Percentiles rank a stretch among this genome's conserved stretches.
Conservation (phyloP, 2,888 invertebrate species). For the Notodonta ziczac region DNA sequence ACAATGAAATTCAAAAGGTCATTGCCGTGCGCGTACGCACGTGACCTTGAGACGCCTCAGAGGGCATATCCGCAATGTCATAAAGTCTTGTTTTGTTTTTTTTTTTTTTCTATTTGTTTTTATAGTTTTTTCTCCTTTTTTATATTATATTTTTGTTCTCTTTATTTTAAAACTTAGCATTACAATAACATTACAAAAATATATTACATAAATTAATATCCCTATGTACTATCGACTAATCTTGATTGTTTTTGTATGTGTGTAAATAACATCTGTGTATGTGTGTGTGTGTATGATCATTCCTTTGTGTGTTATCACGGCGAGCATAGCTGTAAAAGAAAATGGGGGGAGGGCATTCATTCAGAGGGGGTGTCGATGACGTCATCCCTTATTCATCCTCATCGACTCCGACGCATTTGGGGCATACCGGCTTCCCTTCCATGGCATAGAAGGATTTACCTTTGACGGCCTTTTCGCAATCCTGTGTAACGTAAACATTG, state of each 20-base stretch:
- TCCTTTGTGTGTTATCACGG: conserved; percentile 50
- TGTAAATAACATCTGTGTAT: conserved; percentile 57
- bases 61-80: conserved; percentile 41
- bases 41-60: conserved; percentile 64
- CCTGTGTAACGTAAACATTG: conserved; percentile 85
- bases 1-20: conserved; percentile 68
- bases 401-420: conserved; percentile 95
- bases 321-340: conserved; percentile 81
- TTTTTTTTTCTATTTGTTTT: conserved; percentile 35
- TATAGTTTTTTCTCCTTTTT: conserved; percentile 59
- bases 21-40: conserved; percentile 69
- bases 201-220: conserved; percentile 74
- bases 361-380: conserved; percentile 48
- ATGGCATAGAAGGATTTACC: conserved; percentile 98
- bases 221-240: conserved; percentile 61
- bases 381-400: conserved; percentile 88
- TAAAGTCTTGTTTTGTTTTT: conserved; percentile 50
- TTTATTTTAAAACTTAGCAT: conserved; percentile 83
- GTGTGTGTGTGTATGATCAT: conserved; percentile 55
- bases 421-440: conserved; percentile 98
- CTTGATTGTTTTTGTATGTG: conserved; percentile 51
- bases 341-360: conserved; percentile 74
- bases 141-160: conserved; percentile 77
- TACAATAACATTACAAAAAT: conserved; percentile 83
- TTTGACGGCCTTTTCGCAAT: conserved; percentile 96